A percentile compares a stretch with the other conserved stretches of the same genome.
Conservation (phyloP, 2,797 vertebrate genomes). For the Pseudomugil tenellus region DNA sequence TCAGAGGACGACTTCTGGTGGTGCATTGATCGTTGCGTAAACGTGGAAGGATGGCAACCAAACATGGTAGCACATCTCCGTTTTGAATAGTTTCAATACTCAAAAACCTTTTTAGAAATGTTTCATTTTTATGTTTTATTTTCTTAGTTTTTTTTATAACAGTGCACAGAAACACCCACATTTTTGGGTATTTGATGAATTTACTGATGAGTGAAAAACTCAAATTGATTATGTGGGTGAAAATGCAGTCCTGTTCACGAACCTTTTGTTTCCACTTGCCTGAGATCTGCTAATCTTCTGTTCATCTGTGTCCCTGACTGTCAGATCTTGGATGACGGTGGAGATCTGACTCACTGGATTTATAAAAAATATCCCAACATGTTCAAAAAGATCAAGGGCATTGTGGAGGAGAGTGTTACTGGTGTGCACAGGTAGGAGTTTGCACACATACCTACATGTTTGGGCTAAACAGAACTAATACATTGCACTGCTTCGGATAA, state of each 20-base stretch:
- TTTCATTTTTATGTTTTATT: neutral
- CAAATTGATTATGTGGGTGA: neutral
- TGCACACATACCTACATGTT: neutral
- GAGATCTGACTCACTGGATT: constrained; percentile 98
- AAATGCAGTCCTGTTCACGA: neutral
- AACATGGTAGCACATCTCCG: constrained; percentile 88
- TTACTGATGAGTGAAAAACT: no score
- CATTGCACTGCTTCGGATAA: neutral
- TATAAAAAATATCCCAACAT: constrained; percentile 99
- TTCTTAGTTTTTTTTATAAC: neutral
- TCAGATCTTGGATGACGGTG: constrained; percentile 96
- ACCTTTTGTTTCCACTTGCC: neutral
- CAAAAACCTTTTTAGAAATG: neutral
- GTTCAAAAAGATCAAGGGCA: constrained; percentile 99
- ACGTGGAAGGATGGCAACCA: constrained; percentile 97
- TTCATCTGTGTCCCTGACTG: neutral
- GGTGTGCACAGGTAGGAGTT: constrained; percentile 91
- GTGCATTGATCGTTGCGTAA: constrained; percentile 98
- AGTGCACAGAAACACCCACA: neutral
- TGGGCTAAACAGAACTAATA: neutral
- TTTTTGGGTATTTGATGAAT: no score
- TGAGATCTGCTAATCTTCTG: neutral
- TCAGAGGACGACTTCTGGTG: constrained; percentile 99
- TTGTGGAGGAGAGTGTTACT: constrained; percentile 97
- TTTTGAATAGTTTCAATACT: neutral